These are phyloP conservation scores for Amia ocellicauda DNA, from an alignment of 2,113 vertebrate species.

Conservation along the genomic window DNA sequence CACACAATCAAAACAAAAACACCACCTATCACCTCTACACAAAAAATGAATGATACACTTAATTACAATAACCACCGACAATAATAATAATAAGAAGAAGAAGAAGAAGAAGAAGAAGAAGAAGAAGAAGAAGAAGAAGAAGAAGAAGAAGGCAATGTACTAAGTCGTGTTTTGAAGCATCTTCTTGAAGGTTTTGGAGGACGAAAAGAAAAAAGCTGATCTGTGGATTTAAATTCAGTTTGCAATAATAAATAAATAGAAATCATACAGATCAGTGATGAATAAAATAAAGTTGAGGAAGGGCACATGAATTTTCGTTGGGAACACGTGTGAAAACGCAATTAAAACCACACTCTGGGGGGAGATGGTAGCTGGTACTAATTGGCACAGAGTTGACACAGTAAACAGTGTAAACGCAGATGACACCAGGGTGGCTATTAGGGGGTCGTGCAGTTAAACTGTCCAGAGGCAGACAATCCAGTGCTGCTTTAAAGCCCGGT, in stretches of 20 bases:
- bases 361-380: slow-evolving; percentile 14
- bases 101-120: background rate
- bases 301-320: too few species aligned
- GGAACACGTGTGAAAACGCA: background rate
- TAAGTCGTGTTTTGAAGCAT: background rate
- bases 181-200: too few species aligned
- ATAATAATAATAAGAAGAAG: background rate
- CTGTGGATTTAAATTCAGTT: too few species aligned
- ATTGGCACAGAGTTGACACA: slow-evolving; percentile 23
- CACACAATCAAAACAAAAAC: too few species aligned
- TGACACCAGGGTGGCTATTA: slow-evolving; percentile 24
- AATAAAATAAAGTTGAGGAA: too few species aligned
- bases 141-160: background rate
- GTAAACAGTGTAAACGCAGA: slow-evolving; percentile 25
- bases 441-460: slow-evolving; percentile 18
- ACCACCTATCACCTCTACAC: too few species aligned
- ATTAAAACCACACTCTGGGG: slow-evolving; percentile 1
- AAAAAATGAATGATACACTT: too few species aligned
- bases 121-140: background rate
- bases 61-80: background rate
- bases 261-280: too few species aligned
- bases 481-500: slow-evolving; percentile 14
- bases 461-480: slow-evolving; percentile 14
- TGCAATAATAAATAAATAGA: too few species aligned
- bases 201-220: too few species aligned